Evolutionary conservation across 2,113 vertebrate species (phyloP).

Genomic region (Eolophus roseicapilla): DNA sequence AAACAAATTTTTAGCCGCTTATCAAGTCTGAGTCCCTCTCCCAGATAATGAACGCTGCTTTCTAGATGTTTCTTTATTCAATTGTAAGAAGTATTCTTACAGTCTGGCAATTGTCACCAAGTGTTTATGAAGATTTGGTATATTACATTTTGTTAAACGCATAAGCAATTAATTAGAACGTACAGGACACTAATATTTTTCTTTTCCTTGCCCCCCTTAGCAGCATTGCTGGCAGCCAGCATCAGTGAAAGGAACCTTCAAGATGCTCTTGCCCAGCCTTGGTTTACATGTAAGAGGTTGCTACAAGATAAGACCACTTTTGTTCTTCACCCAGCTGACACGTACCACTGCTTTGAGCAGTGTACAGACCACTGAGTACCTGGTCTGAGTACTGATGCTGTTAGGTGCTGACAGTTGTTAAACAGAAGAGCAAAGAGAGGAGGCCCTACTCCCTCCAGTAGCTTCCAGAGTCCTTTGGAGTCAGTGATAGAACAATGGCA

Average conservation of each 20-base stretch:
- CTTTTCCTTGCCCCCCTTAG: neutral
- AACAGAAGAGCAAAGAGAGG: neutral
- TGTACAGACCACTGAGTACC: rapidly evolving
- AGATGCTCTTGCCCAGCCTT: neutral
- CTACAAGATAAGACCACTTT: neutral
- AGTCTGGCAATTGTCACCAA: neutral
- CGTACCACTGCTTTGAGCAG: neutral
- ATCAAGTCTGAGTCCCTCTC: neutral
- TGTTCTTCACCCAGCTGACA: neutral
- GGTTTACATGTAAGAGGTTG: neutral
- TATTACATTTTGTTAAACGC: neutral
- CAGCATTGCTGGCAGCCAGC: neutral
- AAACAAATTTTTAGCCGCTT: constrained; percentile 45
- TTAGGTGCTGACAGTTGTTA: neutral
- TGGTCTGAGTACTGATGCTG: neutral
- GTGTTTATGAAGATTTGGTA: neutral
- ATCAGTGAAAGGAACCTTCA: neutral
- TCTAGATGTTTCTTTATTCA: neutral
- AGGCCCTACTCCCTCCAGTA: neutral
- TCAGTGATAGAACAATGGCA: neutral
- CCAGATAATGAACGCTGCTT: neutral
- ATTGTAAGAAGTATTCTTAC: neutral
- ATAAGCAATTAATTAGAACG: neutral
- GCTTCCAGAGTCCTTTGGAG: neutral
- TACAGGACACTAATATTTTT: neutral